These are phyloP conservation scores for Leptopilina myrica DNA, from an alignment of 2,888 invertebrate species.

Conservation along the genomic window DNA sequence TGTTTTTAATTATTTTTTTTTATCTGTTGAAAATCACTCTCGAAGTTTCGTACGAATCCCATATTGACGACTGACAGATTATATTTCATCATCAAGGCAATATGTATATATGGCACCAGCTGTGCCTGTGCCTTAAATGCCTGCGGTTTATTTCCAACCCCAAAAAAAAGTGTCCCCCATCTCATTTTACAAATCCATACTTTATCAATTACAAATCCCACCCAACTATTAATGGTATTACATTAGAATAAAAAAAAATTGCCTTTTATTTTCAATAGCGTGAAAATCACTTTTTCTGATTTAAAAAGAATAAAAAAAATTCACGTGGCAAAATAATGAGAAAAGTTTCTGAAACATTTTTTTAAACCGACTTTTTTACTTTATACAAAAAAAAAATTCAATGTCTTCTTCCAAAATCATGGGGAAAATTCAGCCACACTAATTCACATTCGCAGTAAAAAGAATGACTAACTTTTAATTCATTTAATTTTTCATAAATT, in stretches of 20 bases:
- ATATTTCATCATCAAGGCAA: conserved; percentile 23
- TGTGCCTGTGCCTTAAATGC: conserved; percentile 38
- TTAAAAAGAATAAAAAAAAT: no score
- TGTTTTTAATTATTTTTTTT: conserved; percentile 15
- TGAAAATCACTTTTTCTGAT: no score
- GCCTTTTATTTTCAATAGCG: no score
- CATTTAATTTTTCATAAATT: no score
- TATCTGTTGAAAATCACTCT: not conserved
- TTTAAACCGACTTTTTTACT: no score
- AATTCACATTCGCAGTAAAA: no score
- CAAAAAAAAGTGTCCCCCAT: conserved; percentile 26
- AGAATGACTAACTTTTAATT: no score
- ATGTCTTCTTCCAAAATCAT: no score
- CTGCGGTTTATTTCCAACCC: conserved; percentile 31
- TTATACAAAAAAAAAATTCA: no score
- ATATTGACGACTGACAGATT: conserved; percentile 30
- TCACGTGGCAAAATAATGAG: no score
- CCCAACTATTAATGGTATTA: conserved; percentile 1
- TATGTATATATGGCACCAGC: conserved; percentile 16
- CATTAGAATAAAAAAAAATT: conserved; percentile 2
- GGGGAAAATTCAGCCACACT: no score
- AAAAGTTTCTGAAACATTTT: no score
- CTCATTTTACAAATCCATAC: conserved; percentile 6
- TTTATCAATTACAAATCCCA: conserved; percentile 33
- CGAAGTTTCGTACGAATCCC: not conserved